Evolutionary conservation across 1,140 invertebrate species (phyloP), one percentile per base, ranked within the genome.

Genomic region (Tetramorium parvispinum): DNA sequence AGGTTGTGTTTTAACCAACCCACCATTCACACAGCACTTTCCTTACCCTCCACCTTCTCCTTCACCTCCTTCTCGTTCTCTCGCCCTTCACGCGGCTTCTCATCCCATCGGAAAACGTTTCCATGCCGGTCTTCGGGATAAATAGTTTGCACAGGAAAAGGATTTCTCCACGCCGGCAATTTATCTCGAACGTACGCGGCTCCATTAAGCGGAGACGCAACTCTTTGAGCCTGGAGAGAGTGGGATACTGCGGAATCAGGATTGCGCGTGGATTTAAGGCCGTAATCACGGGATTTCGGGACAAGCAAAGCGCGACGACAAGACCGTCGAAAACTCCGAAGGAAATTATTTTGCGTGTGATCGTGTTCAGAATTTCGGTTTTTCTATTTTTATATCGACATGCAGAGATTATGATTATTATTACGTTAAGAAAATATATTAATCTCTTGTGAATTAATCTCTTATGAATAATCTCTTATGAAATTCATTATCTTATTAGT

Each of bases 131-230:
- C 77, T 83, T 73, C 78, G 61, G 79, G 53, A 90, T 87, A 89
- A 90, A 90, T 89, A 90, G 88, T 90, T 90, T 90, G 88, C 85
- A 59, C 73, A 86, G 75, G 85, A 89, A 89, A 89, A 88, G 85
- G 78, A 83, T 88, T 83, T 88, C 70, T 73, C 87, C 73, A 81
- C 77, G 77, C 66, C 53, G 78, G 89, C 85, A 87, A 90, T 90
- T 90, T 89, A 89, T 90, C 85, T 89, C 65, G 75, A 77, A 68
- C 65, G 85, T 88, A 88, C 85, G 85, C 70, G 81, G 89, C 89
- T 90, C 89, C 89, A 90, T 89, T 90, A 89, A 89, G 63, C n/a
- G 37, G 55, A 88, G 87, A 82, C 57, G 87, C 46, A 87, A 73
- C 88, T 68, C 73, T 89, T 88, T 89, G 81, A 89, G 59, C 83